Conservation (phyloP, 2,888 invertebrate genomes). For the Sinopyrophorus schimmeli region DNA sequence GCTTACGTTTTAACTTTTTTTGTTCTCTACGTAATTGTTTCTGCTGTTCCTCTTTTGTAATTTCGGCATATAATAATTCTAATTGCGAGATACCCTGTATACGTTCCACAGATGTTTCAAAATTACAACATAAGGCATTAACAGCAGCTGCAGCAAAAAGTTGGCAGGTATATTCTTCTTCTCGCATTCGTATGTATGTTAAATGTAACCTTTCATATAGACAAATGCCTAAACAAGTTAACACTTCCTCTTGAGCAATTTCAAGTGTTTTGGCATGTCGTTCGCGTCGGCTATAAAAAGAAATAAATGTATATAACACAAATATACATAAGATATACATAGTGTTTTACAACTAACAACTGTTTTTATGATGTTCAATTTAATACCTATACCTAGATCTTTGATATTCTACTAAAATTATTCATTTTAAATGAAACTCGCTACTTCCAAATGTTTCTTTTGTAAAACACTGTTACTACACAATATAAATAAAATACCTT, state of each 20-base stretch:
- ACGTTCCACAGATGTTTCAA: slow-evolving; percentile 86
- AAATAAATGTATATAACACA: too few species aligned
- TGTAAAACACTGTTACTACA: too few species aligned
- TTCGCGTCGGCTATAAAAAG: slow-evolving; percentile 70
- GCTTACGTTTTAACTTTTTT: slow-evolving; percentile 77
- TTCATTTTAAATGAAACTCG: too few species aligned
- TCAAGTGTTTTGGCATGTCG: slow-evolving; percentile 96
- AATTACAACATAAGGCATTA: slow-evolving; percentile 85
- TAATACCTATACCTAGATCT: too few species aligned
- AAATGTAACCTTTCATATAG: slow-evolving; percentile 88
- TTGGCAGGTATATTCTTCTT: slow-evolving; percentile 93
- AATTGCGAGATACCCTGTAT: slow-evolving; percentile 83
- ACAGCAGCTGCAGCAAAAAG: slow-evolving; percentile 87
- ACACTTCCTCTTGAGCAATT: slow-evolving; percentile 94
- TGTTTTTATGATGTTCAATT: too few species aligned
- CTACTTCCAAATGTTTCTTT: too few species aligned
- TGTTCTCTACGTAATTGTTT: slow-evolving; percentile 85
- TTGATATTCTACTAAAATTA: too few species aligned
- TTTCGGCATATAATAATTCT: slow-evolving; percentile 84
- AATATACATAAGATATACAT: too few species aligned
- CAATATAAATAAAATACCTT: too few species aligned
- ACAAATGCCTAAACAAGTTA: slow-evolving; percentile 92
- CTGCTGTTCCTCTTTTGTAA: slow-evolving; percentile 83
- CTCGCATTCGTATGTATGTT: slow-evolving; percentile 81
- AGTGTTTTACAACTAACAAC: too few species aligned